A percentile compares a stretch with the other conserved stretches of the same genome.
Conservation (phyloP, 1,140 invertebrate genomes). For the Meloidogyne floridensis region DNA sequence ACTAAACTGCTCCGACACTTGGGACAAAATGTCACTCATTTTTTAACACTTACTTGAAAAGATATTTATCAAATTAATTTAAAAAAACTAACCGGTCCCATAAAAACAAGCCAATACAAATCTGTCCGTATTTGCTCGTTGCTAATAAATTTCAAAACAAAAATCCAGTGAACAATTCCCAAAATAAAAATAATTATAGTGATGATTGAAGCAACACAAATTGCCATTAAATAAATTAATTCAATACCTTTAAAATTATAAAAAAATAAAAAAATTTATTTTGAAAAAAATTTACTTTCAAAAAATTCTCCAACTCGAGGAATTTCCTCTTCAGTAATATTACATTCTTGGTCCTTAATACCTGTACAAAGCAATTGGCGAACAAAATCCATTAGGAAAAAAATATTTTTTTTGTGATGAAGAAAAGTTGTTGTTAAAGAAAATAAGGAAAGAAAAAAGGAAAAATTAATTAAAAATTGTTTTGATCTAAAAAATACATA, state of each 20-base stretch:
- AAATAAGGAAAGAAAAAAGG: no score
- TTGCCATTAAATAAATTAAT: conserved; percentile 36
- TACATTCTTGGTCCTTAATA: conserved; percentile 8
- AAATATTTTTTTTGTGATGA: no score
- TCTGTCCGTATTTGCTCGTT: conserved; percentile 59
- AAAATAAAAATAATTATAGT: conserved; percentile 46
- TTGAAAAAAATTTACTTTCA: conserved; percentile 16
- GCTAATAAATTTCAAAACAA: conserved; percentile 56
- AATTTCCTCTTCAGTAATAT: conserved; percentile 34
- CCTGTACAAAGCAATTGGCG: conserved; percentile 19
- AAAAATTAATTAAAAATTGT: no score
- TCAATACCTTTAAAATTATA: conserved; percentile 48
- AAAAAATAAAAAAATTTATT: conserved; percentile 2
- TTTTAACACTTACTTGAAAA: conserved; percentile 1
- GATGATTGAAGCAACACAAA: conserved; percentile 35
- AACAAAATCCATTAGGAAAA: conserved; percentile 22
- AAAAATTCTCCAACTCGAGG: conserved; percentile 34
- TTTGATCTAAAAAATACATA: no score
- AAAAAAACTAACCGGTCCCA: conserved; percentile 54
- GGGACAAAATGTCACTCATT: not conserved
- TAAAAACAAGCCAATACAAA: conserved; percentile 61
- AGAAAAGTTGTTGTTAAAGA: no score
- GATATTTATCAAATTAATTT: conserved; percentile 11
- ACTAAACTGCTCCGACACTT: no score
- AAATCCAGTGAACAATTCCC: conserved; percentile 53